These are phyloP conservation scores for Tenthredo mesomela DNA, from an alignment of 2,888 invertebrate species.

Conservation along the genomic window DNA sequence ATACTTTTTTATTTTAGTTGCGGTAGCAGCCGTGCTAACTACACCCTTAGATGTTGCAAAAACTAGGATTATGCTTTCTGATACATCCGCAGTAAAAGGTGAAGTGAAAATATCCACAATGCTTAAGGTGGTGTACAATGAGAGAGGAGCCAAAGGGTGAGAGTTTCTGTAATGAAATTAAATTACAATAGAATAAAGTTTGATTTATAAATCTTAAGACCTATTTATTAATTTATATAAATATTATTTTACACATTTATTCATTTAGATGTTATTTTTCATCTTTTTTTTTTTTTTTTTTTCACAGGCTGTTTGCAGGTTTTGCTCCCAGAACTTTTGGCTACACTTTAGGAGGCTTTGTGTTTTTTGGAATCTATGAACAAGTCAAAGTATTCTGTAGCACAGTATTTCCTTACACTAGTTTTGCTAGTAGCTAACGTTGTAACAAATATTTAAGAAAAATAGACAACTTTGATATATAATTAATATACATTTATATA, in stretches of 20 bases:
- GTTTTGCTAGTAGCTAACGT: conserved; percentile 19
- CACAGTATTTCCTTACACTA: conserved; percentile 59
- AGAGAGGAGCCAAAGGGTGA: conserved; percentile 87
- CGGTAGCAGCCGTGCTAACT: conserved; percentile 91
- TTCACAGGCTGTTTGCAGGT: conserved; percentile 91
- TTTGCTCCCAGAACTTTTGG: conserved; percentile 90
- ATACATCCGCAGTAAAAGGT: conserved; percentile 77
- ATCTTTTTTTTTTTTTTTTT: conserved; percentile 51
- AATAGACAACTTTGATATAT: background rate
- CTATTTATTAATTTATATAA: conserved; percentile 45
- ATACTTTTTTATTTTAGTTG: conserved; percentile 79
- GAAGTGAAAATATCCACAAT: conserved; percentile 80
- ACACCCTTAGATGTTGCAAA: conserved; percentile 98
- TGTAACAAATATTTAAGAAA: conserved; percentile 17
- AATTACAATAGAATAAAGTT: background rate
- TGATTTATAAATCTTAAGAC: conserved; percentile 36
- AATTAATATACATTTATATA: background rate
- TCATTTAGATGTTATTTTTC: conserved; percentile 24
- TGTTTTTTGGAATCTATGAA: conserved; percentile 98
- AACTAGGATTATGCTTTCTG: conserved; percentile 97
- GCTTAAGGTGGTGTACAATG: conserved; percentile 81
- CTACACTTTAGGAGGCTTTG: conserved; percentile 95
- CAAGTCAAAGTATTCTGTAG: conserved; percentile 77
- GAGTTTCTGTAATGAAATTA: conserved; percentile 59
- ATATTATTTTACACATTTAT: background rate